Conservation (phyloP, 2,797 vertebrate species). For the Melanotaenia boesemani region DNA sequence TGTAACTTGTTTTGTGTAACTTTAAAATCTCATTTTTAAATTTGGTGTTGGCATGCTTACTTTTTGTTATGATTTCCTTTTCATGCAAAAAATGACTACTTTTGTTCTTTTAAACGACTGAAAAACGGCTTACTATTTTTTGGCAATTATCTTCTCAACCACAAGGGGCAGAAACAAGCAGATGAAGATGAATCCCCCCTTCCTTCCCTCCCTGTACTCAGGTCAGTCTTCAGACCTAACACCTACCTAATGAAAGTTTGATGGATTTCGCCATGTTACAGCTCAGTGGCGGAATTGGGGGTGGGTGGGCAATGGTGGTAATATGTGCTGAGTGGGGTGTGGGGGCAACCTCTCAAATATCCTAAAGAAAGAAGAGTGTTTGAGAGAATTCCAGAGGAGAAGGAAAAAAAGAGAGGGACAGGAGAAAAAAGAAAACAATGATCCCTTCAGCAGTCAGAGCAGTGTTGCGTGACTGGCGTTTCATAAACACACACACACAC, state of each 20-base stretch:
- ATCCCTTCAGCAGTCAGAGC: conserved; percentile 74
- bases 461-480: conserved; percentile 77
- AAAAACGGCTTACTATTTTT: background rate
- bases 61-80: conserved; percentile 6
- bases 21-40: conserved; percentile 17
- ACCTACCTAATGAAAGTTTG: conserved; percentile 66
- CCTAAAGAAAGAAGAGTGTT: conserved; percentile 65
- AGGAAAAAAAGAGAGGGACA: conserved; percentile 18
- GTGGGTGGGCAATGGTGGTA: conserved; percentile 25
- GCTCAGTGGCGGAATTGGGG: conserved; percentile 22
- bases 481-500: conserved; percentile 72
- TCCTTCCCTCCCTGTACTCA: background rate
- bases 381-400: conserved; percentile 60
- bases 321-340: conserved; percentile 26
- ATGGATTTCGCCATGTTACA: conserved; percentile 71
- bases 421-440: conserved; percentile 70
- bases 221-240: conserved; percentile 23
- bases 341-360: conserved; percentile 74
- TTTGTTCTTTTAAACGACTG: background rate
- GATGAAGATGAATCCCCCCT: background rate
- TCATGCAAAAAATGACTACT: background rate
- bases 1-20: conserved; percentile 26
- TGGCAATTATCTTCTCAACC: conserved; percentile 29
- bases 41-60: background rate
- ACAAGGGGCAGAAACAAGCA: conserved; percentile 57